These are phyloP conservation scores for Haliclona indistincta DNA, from an alignment of 37 sponge, comb jelly and placozoan species.

Conservation along the genomic window DNA sequence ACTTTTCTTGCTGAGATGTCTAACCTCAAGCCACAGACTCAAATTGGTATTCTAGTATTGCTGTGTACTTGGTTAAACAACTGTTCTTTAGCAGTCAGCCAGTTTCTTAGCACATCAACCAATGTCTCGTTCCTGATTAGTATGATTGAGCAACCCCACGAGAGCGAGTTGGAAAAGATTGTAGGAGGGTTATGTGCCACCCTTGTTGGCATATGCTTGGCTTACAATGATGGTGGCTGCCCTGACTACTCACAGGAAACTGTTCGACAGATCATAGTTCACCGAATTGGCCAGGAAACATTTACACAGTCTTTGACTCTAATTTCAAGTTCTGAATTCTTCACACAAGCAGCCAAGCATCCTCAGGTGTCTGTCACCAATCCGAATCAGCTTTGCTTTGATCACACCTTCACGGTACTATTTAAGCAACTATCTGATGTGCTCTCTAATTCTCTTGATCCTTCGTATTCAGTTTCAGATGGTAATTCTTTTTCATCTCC, in stretches of 20 bases:
- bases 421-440: slow-evolving; percentile 58
- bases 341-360: slow-evolving; percentile 56
- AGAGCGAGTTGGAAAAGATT: slow-evolving; percentile 61
- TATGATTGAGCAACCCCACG: slow-evolving; percentile 54
- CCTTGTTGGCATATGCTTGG: slow-evolving; percentile 71
- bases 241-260: slow-evolving; percentile 69
- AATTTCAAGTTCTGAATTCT: slow-evolving; percentile 62
- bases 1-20: slow-evolving; percentile 34
- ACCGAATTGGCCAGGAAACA: slow-evolving; percentile 68
- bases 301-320: slow-evolving; percentile 56
- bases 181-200: slow-evolving; percentile 69
- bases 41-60: slow-evolving; percentile 78
- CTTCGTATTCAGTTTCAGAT: slow-evolving; percentile 10
- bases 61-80: slow-evolving; percentile 80
- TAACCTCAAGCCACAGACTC: slow-evolving; percentile 54
- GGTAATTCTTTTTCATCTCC: neutral
- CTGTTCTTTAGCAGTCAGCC: slow-evolving; percentile 67
- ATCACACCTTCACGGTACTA: slow-evolving; percentile 52
- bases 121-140: slow-evolving; percentile 78
- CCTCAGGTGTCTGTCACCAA: slow-evolving; percentile 46
- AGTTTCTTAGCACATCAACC: slow-evolving; percentile 66
- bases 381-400: slow-evolving; percentile 54
- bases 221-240: slow-evolving; percentile 43
- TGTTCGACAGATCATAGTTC: slow-evolving; percentile 74
- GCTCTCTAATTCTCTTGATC: slow-evolving; percentile 39